These are phyloP conservation scores for Zootoca vivipara DNA, from an alignment of 2,113 vertebrate genomes.

Conservation along the genomic window DNA sequence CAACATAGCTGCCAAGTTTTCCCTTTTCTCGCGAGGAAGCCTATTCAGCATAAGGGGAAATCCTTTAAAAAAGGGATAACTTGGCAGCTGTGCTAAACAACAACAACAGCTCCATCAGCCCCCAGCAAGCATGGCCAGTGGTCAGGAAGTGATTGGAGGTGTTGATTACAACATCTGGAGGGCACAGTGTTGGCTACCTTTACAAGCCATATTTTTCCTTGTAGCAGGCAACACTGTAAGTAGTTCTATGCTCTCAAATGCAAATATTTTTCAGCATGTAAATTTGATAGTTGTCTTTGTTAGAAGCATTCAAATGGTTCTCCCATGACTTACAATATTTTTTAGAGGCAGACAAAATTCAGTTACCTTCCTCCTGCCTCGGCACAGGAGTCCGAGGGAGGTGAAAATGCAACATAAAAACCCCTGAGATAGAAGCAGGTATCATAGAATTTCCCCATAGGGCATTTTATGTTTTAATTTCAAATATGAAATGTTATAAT, in stretches of 20 bases:
- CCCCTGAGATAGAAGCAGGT: background rate
- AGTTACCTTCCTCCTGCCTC: background rate
- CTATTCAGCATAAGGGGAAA: no score
- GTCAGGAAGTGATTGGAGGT: no score
- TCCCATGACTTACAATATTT: background rate
- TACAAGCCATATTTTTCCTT: no score
- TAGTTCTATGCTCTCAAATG: background rate
- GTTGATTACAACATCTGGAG: no score
- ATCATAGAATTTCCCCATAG: background rate
- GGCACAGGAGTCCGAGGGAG: background rate
- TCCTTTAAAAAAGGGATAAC: no score
- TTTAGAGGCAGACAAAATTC: background rate
- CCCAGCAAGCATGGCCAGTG: no score
- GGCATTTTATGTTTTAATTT: background rate
- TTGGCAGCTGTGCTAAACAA: no score
- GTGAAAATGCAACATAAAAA: accelerated
- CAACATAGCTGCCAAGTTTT: no score
- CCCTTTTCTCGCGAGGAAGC: no score
- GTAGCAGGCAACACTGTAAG: background rate
- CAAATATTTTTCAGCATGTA: background rate
- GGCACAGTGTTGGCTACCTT: no score
- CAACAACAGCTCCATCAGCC: no score
- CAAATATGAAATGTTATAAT: background rate
- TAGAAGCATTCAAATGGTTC: background rate
- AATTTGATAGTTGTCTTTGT: background rate